Evolutionary conservation across 1,140 invertebrate species (phyloP), one percentile per base, ranked within the genome.

Genomic region (Steinernema feltiae): DNA sequence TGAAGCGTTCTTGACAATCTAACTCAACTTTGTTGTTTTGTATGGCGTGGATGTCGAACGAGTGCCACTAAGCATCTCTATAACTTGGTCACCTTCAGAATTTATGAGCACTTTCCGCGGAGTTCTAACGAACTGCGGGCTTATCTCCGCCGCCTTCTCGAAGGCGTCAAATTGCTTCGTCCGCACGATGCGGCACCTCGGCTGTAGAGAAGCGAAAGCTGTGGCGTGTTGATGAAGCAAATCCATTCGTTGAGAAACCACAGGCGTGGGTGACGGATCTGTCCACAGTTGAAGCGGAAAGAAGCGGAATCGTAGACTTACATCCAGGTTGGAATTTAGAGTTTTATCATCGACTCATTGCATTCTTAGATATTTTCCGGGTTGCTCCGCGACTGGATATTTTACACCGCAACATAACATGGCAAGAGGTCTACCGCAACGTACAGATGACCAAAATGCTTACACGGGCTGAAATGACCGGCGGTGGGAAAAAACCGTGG

Each of bases 311-410:
- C 0, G 88, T 97, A 12, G 90, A 93, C 83, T 87, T 99, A 21
- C 94, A 98, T 89, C 94, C 95, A 0, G 90, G 91, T 74, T 88
- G 97, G 1, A n/a, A n/a, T n/a, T n/a, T n/a, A n/a, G n/a, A n/a
- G n/a, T n/a, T 97, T 41, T 18, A 41, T 41, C 35, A 7, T 18
- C 7, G 7, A 41, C 18, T 41, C 18, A 7, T 41, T 41, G 7
- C 35, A 41, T 41, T 41, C 18, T 41, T 27, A 82, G 48, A 81
- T 81, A 83, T 85, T 46, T 85, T 85, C 70, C 82, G 84, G n/a
- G 73, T 75, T 2, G 29, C 78, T 12, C 84, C 73, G 53, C 89
- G 95, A 69, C 90, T 96, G 46, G 95, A 98, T 87, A 87, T 98
- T 7, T 91, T 99, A 27, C 91, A 92, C 76, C 88, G 91, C 71